A percentile compares a stretch with the other conserved stretches of the same genome.
Conservation (phyloP, 2,113 vertebrate species). For the Raja brachyura region DNA sequence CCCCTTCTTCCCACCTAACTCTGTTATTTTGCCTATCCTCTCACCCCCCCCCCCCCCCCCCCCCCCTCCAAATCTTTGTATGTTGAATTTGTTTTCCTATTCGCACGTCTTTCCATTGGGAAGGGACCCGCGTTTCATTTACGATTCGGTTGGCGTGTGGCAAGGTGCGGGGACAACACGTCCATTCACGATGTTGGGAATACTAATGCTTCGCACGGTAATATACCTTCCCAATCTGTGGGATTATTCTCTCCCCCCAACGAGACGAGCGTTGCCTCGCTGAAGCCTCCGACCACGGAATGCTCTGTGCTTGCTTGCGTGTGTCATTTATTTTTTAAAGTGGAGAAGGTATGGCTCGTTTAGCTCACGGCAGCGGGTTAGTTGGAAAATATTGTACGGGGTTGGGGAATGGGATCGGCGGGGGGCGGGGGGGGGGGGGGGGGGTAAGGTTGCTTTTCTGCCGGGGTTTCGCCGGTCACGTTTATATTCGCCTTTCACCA, state of each 20-base stretch:
- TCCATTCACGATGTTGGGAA: neutral
- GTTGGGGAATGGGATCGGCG: neutral
- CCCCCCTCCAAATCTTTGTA: no score
- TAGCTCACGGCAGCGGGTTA: neutral
- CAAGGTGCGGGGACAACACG: conserved; percentile 6
- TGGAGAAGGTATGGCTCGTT: neutral
- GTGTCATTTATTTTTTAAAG: neutral
- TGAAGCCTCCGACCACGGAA: neutral
- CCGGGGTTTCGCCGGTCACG: no score
- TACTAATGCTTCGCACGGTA: conserved; percentile 24
- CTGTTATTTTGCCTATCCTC: no score
- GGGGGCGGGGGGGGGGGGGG: no score
- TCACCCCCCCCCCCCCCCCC: no score
- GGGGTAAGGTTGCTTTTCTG: no score
- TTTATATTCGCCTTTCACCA: neutral
- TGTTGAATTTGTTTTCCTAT: neutral
- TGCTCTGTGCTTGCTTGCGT: neutral
- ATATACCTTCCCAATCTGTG: neutral
- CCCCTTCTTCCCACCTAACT: no score
- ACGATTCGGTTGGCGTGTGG: neutral
- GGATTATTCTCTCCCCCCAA: neutral
- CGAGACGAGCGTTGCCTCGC: neutral
- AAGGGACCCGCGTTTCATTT: neutral
- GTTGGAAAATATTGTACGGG: neutral
- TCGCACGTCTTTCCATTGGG: neutral